Percentiles rank a stretch among this genome's conserved stretches.
Evolutionary conservation across 23 tunicate genomes (phyloP).

Genomic region (Halocynthia aurantium): DNA sequence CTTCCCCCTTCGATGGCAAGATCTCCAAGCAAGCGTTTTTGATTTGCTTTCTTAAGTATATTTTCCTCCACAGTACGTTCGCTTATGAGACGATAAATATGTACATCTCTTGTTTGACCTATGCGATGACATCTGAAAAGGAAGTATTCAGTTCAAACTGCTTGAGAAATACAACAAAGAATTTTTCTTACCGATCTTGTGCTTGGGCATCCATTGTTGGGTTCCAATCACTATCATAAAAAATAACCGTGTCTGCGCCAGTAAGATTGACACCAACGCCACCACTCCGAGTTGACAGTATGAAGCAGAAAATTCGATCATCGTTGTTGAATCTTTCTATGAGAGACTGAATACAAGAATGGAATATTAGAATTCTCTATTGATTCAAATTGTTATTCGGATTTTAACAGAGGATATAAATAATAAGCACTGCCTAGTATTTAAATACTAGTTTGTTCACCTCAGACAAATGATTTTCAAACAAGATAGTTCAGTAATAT

Average conservation of each 20-base stretch:
- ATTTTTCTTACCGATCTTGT: conserved; percentile 73
- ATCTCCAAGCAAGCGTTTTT: conserved; percentile 79
- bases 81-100: conserved; percentile 87
- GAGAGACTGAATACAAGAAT: conserved; percentile 24
- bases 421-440: neutral
- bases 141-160: neutral
- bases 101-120: conserved; percentile 98
- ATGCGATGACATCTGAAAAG: conserved; percentile 89
- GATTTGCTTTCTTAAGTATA: conserved; percentile 94
- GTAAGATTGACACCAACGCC: conserved; percentile 98
- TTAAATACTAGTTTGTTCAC: conserved; percentile 5
- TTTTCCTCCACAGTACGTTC: conserved; percentile 91
- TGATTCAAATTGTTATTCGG: neutral
- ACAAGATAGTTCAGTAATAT: conserved; percentile 48
- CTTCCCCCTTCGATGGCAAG: conserved; percentile 96
- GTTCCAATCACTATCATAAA: conserved; percentile 99
- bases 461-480: conserved; percentile 6
- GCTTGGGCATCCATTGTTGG: conserved; percentile 99
- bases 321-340: conserved; percentile 98
- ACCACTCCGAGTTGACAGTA: conserved; percentile 94
- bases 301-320: conserved; percentile 89
- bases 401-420: neutral
- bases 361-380: no score
- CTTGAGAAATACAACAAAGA: neutral
- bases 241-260: conserved; percentile 96